Evolutionary conservation across 2,888 invertebrate species (phyloP).

Genomic region (Agrotis ipsilon): DNA sequence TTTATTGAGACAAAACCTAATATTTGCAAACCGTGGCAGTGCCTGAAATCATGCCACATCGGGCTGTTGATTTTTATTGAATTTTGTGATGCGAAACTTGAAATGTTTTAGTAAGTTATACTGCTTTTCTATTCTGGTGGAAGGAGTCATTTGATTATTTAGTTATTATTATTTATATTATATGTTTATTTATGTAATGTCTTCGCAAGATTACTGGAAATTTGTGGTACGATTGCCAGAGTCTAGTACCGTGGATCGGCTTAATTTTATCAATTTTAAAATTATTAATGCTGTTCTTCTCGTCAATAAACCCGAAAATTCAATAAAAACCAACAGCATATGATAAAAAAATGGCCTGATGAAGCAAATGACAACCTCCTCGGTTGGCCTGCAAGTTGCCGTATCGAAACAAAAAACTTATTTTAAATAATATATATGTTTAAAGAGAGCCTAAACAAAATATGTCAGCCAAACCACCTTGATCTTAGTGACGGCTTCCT

Average conservation of each 20-base stretch:
- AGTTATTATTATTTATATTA: no score
- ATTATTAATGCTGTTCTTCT: not conserved
- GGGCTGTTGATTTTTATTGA: slow-evolving; percentile 41
- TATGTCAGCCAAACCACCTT: slow-evolving; percentile 92
- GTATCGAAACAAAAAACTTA: no score
- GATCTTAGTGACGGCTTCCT: slow-evolving; percentile 96
- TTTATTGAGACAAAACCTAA: not conserved
- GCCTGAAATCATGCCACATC: slow-evolving; percentile 1
- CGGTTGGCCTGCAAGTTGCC: no score
- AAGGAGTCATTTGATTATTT: no score
- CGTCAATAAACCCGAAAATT: not conserved
- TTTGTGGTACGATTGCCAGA: not conserved
- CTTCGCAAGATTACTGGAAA: not conserved
- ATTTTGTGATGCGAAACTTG: not conserved
- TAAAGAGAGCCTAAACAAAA: slow-evolving; percentile 53
- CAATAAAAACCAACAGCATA: slow-evolving; percentile 43
- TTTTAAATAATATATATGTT: not conserved
- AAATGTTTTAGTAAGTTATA: not conserved
- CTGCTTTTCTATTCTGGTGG: no score
- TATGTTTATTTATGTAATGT: not conserved
- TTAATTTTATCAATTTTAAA: no score
- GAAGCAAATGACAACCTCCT: no score
- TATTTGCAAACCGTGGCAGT: slow-evolving; percentile 13
- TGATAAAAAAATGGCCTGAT: not conserved
- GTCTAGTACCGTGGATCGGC: no score